phyloP scores from a whole-genome alignment of 2,888 invertebrate genomes.

The Sphecodes monilicornis region DNA sequence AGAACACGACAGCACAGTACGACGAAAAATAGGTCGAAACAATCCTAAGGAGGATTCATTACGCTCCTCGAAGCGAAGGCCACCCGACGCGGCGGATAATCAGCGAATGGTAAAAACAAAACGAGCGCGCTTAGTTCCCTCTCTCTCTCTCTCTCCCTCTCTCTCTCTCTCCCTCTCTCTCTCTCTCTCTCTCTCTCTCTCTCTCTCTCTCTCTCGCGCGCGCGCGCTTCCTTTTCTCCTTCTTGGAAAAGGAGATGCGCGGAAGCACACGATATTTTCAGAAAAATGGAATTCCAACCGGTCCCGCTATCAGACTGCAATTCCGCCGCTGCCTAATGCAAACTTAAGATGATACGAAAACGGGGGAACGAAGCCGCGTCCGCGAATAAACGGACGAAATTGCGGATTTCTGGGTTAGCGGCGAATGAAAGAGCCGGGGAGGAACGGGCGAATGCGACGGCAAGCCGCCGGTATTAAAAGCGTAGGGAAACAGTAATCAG shows the following conservation, averaged over 20 bases:
- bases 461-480: slow-evolving; percentile 35
- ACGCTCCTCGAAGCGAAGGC: slow-evolving; percentile 22
- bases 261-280: slow-evolving; percentile 32
- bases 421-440: neutral
- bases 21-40: slow-evolving; percentile 56
- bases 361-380: slow-evolving; percentile 1
- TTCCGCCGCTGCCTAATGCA: slow-evolving; percentile 24
- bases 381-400: slow-evolving; percentile 28
- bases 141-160: rapidly evolving
- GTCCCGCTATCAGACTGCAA: slow-evolving; percentile 17
- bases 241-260: neutral
- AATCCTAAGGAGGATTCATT: slow-evolving; percentile 58
- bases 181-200: neutral
- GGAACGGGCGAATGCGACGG: slow-evolving; percentile 9
- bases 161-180: neutral
- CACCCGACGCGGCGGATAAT: slow-evolving; percentile 40
- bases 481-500: slow-evolving; percentile 51
- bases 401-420: slow-evolving; percentile 12
- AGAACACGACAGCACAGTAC: slow-evolving; percentile 24
- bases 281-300: slow-evolving; percentile 31
- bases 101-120: slow-evolving; percentile 22
- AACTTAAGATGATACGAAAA: slow-evolving; percentile 30
- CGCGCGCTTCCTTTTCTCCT: neutral
- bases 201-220: neutral
- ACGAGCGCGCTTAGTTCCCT: neutral